phyloP scores from a whole-genome alignment of 2,113 vertebrate genomes.

The Eidolon helvum region DNA sequence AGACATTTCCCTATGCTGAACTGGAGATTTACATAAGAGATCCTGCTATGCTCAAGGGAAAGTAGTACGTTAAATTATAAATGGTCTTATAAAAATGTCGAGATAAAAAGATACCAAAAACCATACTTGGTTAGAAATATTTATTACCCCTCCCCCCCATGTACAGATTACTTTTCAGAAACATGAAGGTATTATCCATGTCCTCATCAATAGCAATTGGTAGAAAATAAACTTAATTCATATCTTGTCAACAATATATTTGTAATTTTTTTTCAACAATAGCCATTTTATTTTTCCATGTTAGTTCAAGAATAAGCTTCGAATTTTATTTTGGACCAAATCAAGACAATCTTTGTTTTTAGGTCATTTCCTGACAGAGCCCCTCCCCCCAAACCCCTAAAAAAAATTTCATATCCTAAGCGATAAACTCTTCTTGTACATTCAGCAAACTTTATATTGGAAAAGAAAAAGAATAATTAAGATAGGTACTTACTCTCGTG shows the following conservation, averaged over 20 bases:
- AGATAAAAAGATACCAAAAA: not conserved
- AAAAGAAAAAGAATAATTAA: slow-evolving; percentile 64
- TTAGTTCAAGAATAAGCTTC: slow-evolving; percentile 50
- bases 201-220: slow-evolving; percentile 50
- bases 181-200: slow-evolving; percentile 54
- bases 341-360: not conserved
- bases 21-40: not conserved
- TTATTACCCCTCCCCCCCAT: slow-evolving; percentile 13
- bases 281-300: slow-evolving; percentile 43
- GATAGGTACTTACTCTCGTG: slow-evolving; percentile 33
- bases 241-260: slow-evolving; percentile 26
- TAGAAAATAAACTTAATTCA: slow-evolving; percentile 67
- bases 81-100: slow-evolving; percentile 19
- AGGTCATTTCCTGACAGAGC: slow-evolving; percentile 14
- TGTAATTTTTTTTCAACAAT: not conserved
- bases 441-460: slow-evolving; percentile 70
- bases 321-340: slow-evolving; percentile 42
- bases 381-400: slow-evolving; percentile 55
- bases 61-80: slow-evolving; percentile 48
- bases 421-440: slow-evolving; percentile 69
- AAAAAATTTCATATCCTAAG: slow-evolving; percentile 68
- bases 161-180: slow-evolving; percentile 56
- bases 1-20: not conserved
- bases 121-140: slow-evolving; percentile 69
- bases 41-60: not conserved